These are phyloP conservation scores for Psophia crepitans DNA, from an alignment of 2,113 vertebrate species.

Conservation along the genomic window DNA sequence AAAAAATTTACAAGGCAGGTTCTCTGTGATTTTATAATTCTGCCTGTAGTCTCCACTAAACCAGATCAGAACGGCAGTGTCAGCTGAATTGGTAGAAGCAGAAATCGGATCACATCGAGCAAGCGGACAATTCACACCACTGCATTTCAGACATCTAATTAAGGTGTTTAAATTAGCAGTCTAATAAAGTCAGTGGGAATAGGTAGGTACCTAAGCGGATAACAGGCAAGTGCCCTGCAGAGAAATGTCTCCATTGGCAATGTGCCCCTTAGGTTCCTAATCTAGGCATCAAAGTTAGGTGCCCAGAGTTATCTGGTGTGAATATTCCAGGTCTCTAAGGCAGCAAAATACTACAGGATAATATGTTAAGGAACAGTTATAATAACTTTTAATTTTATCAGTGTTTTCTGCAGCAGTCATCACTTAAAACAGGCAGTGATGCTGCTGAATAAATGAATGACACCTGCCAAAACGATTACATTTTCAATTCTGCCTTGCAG, in stretches of 20 bases:
- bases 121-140: neutral
- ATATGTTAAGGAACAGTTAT: neutral
- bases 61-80: neutral
- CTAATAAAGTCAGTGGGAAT: neutral
- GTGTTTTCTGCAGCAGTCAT: neutral
- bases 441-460: neutral
- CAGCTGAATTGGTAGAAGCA: neutral
- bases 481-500: neutral
- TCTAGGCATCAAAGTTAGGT: neutral
- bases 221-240: neutral
- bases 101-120: neutral
- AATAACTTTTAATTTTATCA: neutral
- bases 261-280: neutral
- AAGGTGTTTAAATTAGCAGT: neutral
- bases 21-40: neutral
- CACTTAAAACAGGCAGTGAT: neutral
- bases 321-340: neutral
- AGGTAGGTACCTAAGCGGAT: neutral
- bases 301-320: neutral
- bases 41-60: neutral
- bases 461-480: neutral
- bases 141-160: neutral
- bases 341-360: neutral
- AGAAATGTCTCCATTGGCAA: neutral
- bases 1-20: neutral